A percentile compares a stretch with the other conserved stretches of the same genome.
phyloP scores from a whole-genome alignment of 2,113 vertebrate genomes.

The Empidonax traillii region DNA sequence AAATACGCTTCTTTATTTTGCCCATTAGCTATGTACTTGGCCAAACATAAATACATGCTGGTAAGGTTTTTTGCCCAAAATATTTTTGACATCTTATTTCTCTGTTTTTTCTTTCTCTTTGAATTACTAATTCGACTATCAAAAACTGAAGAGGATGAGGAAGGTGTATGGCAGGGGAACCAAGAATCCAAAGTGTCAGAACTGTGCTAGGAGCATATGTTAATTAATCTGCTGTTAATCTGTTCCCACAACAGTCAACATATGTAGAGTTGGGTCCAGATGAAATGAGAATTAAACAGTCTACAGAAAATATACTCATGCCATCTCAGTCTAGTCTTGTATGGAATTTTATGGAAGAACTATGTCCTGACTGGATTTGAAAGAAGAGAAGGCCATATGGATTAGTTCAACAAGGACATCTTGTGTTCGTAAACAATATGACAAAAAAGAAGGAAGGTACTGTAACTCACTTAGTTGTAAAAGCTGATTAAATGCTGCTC shows the following conservation, averaged over 20 bases:
- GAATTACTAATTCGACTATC: background rate
- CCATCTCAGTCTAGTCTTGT: background rate
- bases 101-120: background rate
- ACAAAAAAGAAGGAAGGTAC: background rate
- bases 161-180: background rate
- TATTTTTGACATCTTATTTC: background rate
- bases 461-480: background rate
- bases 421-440: background rate
- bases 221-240: background rate
- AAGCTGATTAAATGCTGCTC: background rate
- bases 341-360: background rate
- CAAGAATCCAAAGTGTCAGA: background rate
- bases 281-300: background rate
- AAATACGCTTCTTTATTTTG: background rate
- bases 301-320: background rate
- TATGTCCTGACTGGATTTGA: background rate
- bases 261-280: background rate
- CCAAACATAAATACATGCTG: background rate
- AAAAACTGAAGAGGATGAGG: background rate
- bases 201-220: background rate
- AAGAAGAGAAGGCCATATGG: background rate
- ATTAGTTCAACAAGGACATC: background rate
- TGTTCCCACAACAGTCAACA: background rate
- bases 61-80: background rate
- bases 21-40: background rate